Base-by-base conservation (phyloP, 2,113 vertebrate species). In the Cyprinodon variegatus region DNA sequence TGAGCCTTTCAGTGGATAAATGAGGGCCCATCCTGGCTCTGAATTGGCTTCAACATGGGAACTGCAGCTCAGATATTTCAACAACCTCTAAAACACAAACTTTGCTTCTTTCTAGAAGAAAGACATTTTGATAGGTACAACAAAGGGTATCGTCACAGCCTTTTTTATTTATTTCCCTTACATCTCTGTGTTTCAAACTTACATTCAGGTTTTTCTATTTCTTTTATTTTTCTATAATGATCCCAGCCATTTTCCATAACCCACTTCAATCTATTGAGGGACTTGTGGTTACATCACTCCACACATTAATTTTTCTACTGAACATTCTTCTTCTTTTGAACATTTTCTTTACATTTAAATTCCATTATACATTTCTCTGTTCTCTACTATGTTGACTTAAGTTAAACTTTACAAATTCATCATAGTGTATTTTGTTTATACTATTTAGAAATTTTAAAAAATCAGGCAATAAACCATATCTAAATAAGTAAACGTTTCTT, bases 51-150 rank as follows among this genome's bases (percentile, higher is more conserved):
- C 41, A 60, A 59, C 14, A 70, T 78, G 76, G 68, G 75, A 75
- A 82, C 59, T 14, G 17, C 77, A 65, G 60, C 65, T 76, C 76
- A 82, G 70, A 85, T 87, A 83, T 77, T 76, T 88, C 48, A 76
- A n/a, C 22, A 50, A 69, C 66, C 10, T 77, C 7, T 5, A 66
- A 62, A 70, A 72, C 37, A 62, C 12, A 46, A 65, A 74, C n/a
- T 69, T 76, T 67, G 50, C 53, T 65, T 37, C 14, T 61, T 36
- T 15, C 3, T 66, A 11, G 53, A 40, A 3, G 0, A 7, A 61
- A 61, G 36, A 36, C 29, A 11, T 62, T 60, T 61, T 63, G 2
- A 38, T 72, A 45, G 11, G 53, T 20, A 9, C 12, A 7, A 46
- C 46, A 59, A 74, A 43, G 40, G 61, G 3, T 5, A 68, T 14